These are phyloP conservation scores for Antheraea mylitta DNA, from an alignment of 1,140 invertebrate species.

Conservation along the genomic window DNA sequence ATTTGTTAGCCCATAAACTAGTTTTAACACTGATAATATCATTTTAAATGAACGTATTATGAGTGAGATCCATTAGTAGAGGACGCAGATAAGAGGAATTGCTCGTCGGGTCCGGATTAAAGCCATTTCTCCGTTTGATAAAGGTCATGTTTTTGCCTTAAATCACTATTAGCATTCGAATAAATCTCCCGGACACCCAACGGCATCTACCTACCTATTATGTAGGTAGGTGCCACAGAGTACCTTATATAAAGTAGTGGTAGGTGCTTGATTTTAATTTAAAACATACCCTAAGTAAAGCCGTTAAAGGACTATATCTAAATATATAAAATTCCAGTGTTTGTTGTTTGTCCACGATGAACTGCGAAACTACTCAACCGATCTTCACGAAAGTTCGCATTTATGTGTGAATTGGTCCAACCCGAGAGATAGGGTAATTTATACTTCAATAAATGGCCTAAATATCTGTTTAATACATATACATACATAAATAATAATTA, in stretches of 20 bases:
- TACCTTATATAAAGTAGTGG: too few relatives aligned
- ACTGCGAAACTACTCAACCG: too few relatives aligned
- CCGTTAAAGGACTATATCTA: too few relatives aligned
- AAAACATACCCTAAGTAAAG: background rate
- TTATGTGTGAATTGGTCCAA: too few relatives aligned
- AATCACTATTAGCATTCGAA: conserved; percentile 19
- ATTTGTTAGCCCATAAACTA: background rate
- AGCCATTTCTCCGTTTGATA: conserved; percentile 17
- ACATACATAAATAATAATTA: too few relatives aligned
- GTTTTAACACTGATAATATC: background rate
- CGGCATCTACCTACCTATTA: background rate
- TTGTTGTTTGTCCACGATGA: too few relatives aligned
- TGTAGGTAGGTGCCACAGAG: background rate
- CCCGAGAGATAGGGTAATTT: too few relatives aligned
- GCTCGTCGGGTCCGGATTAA: conserved; percentile 14
- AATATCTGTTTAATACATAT: too few relatives aligned
- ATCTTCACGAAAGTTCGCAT: too few relatives aligned
- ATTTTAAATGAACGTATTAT: background rate
- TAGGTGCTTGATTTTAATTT: background rate
- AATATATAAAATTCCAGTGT: too few relatives aligned
- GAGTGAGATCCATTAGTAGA: background rate
- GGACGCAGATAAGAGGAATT: conserved; percentile 14
- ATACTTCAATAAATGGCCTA: too few relatives aligned
- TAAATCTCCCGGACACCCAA: conserved; percentile 9
- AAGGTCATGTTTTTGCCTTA: conserved; percentile 22